A percentile compares a stretch with the other conserved stretches of the same genome.
These are phyloP conservation scores for Julus scanicus DNA, from an alignment of 2,888 invertebrate genomes.

Conservation along the genomic window DNA sequence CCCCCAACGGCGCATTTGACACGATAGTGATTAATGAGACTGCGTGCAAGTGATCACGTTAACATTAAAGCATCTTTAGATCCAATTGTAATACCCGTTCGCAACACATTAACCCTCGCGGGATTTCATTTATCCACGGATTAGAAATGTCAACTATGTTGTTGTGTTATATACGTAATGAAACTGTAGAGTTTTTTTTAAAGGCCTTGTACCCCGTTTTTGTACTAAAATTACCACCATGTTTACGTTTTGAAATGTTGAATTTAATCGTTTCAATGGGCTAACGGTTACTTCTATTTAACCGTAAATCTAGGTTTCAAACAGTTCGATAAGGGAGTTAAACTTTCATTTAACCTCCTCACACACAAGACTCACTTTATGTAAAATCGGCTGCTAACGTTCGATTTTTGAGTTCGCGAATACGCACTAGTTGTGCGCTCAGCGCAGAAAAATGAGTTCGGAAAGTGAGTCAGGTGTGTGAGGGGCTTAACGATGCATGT, in stretches of 20 bases:
- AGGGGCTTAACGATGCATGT: too few relatives aligned
- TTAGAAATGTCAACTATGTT: conserved; percentile 48
- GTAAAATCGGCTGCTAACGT: too few relatives aligned
- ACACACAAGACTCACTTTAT: too few relatives aligned
- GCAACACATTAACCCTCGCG: conserved; percentile 40
- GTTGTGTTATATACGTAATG: background rate
- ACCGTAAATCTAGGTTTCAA: too few relatives aligned
- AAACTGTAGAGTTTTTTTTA: background rate
- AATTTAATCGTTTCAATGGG: background rate
- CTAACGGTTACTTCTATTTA: background rate
- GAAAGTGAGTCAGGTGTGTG: too few relatives aligned
- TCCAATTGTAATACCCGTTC: conserved; percentile 27
- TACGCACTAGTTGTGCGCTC: too few relatives aligned
- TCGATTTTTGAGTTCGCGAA: too few relatives aligned
- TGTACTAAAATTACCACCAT: background rate
- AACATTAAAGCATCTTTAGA: conserved; percentile 52
- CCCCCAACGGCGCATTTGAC: conserved; percentile 44
- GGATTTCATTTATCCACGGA: conserved; percentile 49
- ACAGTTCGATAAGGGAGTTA: too few relatives aligned
- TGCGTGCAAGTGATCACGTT: conserved; percentile 50
- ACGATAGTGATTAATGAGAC: conserved; percentile 53
- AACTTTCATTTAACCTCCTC: too few relatives aligned
- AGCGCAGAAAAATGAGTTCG: too few relatives aligned
- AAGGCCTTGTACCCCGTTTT: background rate
- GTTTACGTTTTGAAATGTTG: background rate